phyloP scores from a whole-genome alignment of 2,113 vertebrate species.

The Oncorhynchus clarkii region DNA sequence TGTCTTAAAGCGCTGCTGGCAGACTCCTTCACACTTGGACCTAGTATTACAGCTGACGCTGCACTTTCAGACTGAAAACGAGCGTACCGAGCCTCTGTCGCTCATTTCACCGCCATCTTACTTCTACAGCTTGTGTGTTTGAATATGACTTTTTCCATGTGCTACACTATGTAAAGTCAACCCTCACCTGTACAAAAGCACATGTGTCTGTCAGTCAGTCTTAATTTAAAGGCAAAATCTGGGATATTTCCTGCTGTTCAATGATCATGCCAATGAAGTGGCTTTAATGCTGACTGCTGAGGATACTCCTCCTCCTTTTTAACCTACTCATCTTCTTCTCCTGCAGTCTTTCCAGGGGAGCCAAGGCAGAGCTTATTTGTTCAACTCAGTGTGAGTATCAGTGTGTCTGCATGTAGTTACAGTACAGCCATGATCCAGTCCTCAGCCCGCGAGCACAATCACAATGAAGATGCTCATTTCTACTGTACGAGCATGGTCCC shows the following conservation, averaged over 20 bases:
- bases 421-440: not conserved
- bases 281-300: too few species aligned
- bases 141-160: not conserved
- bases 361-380: slow-evolving; percentile 83
- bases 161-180: not conserved
- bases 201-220: not conserved
- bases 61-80: too few species aligned
- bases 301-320: not conserved
- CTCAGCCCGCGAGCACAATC: not conserved
- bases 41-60: too few species aligned
- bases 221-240: not conserved
- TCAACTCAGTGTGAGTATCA: slow-evolving; percentile 83
- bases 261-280: too few species aligned
- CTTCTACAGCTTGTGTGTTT: not conserved
- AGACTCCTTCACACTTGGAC: too few species aligned
- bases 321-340: slow-evolving; percentile 18
- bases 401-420: not conserved
- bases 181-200: not conserved
- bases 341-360: slow-evolving; percentile 84
- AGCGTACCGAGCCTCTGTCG: not conserved
- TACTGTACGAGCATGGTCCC: not conserved
- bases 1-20: too few species aligned
- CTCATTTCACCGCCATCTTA: too few species aligned
- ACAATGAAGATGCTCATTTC: not conserved
- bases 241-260: too few species aligned